These are phyloP conservation scores for Leiothrix lutea DNA, from an alignment of 2,113 vertebrate species.

Conservation along the genomic window DNA sequence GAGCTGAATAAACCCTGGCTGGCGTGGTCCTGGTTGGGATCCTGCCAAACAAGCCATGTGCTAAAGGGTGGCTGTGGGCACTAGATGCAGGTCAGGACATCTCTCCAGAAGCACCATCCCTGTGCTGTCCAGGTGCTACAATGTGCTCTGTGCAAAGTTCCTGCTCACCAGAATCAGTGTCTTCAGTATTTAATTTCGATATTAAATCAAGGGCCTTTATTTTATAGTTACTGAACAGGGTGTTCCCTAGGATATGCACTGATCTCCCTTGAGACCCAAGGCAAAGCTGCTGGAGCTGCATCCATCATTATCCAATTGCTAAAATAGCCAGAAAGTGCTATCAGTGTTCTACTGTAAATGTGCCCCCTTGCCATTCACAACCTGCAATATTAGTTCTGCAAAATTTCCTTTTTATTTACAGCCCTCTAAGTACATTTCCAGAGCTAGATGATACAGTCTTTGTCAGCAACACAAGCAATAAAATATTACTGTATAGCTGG, in stretches of 20 bases:
- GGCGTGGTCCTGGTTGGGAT: background rate
- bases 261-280: background rate
- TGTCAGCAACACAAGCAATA: background rate
- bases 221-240: background rate
- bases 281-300: background rate
- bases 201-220: background rate
- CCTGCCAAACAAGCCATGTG: background rate
- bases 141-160: background rate
- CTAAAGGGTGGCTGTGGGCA: background rate
- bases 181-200: background rate
- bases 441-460: background rate
- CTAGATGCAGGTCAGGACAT: background rate
- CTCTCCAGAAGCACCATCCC: background rate
- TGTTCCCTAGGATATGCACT: background rate
- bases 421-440: background rate
- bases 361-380: background rate
- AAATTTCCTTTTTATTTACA: constrained; percentile 26
- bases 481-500: background rate
- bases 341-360: background rate
- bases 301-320: background rate
- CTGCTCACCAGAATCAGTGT: background rate
- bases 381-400: background rate
- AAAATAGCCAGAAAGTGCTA: background rate
- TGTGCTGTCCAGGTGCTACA: background rate
- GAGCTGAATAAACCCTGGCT: background rate